phyloP scores from a whole-genome alignment of 2,888 invertebrate genomes.

The Netelia melanura region DNA sequence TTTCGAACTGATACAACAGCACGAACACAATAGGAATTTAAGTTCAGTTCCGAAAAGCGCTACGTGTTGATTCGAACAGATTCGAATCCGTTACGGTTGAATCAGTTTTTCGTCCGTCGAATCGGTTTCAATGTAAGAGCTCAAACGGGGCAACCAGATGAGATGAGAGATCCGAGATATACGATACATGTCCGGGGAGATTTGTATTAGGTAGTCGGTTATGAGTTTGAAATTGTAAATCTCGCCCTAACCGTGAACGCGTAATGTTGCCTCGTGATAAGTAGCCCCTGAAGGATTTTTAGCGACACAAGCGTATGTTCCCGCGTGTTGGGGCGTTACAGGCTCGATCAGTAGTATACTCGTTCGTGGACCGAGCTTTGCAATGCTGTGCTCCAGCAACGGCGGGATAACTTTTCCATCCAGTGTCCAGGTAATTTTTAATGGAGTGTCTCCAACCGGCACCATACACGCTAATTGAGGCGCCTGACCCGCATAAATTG shows the following conservation, averaged over 20 bases:
- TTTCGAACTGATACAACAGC: neutral
- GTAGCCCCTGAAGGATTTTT: constrained; percentile 87
- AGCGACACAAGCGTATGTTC: constrained; percentile 87
- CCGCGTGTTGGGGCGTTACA: constrained; percentile 85
- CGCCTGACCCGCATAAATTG: constrained; percentile 92
- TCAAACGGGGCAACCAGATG: neutral
- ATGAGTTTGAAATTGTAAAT: constrained; percentile 35
- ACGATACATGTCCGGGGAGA: neutral
- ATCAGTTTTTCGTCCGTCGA: neutral
- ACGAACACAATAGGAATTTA: no score
- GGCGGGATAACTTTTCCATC: constrained; percentile 84
- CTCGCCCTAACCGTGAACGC: constrained; percentile 87
- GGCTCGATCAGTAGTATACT: constrained; percentile 85
- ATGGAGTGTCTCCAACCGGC: constrained; percentile 87
- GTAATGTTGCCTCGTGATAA: constrained; percentile 86
- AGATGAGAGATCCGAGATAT: neutral
- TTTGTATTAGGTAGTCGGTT: neutral
- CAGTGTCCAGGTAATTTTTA: constrained; percentile 87
- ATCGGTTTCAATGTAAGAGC: neutral
- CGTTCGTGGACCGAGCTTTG: constrained; percentile 81
- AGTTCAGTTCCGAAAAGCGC: no score
- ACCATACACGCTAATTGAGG: constrained; percentile 91
- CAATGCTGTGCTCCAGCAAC: constrained; percentile 81
- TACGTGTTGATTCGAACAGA: no score
- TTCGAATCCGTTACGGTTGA: neutral